Evolutionary conservation across 1,140 invertebrate genomes (phyloP).

Genomic region (Ephestia elutella): DNA sequence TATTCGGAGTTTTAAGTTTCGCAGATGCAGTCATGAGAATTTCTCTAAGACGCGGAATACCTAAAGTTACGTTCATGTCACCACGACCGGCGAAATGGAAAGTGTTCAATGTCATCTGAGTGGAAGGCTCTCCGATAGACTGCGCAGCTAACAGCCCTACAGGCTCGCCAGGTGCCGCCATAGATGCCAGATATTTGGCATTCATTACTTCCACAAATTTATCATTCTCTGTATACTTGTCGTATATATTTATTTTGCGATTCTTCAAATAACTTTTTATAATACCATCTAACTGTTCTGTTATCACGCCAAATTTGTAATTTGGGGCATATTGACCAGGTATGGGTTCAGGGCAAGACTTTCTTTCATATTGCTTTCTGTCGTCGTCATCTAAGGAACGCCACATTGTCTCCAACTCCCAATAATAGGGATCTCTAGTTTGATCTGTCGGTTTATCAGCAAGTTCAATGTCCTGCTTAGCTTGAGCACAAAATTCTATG

Average conservation of each 20-base stretch:
- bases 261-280: slow-evolving; percentile 79
- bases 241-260: slow-evolving; percentile 36
- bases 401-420: slow-evolving; percentile 80
- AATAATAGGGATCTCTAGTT: slow-evolving; percentile 62
- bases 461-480: slow-evolving; percentile 44
- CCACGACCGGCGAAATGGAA: slow-evolving; percentile 99
- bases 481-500: slow-evolving; percentile 37
- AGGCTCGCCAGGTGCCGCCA: slow-evolving; percentile 93
- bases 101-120: slow-evolving; percentile 99
- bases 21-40: slow-evolving; percentile 96
- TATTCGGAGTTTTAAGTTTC: slow-evolving; percentile 95
- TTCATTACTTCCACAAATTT: slow-evolving; percentile 83
- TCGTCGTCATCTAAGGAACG: slow-evolving; percentile 74
- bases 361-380: slow-evolving; percentile 69
- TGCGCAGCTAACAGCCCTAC: slow-evolving; percentile 96
- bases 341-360: slow-evolving; percentile 84
- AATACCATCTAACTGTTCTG: slow-evolving; percentile 84
- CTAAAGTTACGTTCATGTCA: slow-evolving; percentile 99
- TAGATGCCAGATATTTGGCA: slow-evolving; percentile 83
- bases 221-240: slow-evolving; percentile 62
- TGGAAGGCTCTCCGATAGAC: slow-evolving; percentile 98
- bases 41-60: slow-evolving; percentile 96
- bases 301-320: slow-evolving; percentile 85
- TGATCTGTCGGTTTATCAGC: slow-evolving; percentile 44
- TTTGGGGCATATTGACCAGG: slow-evolving; percentile 81